A percentile compares a stretch with the other conserved stretches of the same genome.
These are phyloP conservation scores for Trichogramma dendrolimi DNA, from an alignment of 2,888 invertebrate species.

Conservation along the genomic window DNA sequence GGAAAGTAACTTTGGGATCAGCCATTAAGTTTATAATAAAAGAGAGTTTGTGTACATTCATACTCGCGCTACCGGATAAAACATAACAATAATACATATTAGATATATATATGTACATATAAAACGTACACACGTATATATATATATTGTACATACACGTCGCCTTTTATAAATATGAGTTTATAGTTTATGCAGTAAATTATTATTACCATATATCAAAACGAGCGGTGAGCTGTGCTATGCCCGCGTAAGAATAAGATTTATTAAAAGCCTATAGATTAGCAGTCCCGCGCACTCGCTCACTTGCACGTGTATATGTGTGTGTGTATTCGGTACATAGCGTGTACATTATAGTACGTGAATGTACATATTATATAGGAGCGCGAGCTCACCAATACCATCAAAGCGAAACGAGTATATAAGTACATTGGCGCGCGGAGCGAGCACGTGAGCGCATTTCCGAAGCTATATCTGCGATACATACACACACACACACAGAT, in stretches of 20 bases:
- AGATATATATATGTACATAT: slow-evolving; percentile 10
- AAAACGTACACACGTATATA: slow-evolving; percentile 8
- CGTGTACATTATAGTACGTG: too few species aligned
- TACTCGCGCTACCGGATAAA: slow-evolving; percentile 25
- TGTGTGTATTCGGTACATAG: slow-evolving; percentile 3
- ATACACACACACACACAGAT: too few species aligned
- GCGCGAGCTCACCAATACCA: too few species aligned
- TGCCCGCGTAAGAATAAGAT: slow-evolving; percentile 41
- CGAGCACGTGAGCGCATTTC: too few species aligned
- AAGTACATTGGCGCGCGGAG: too few species aligned
- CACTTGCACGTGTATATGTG: neutral
- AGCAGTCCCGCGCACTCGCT: slow-evolving; percentile 27
- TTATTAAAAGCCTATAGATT: slow-evolving; percentile 48
- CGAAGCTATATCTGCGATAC: too few species aligned
- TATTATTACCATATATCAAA: slow-evolving; percentile 51
- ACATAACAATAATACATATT: slow-evolving; percentile 24
- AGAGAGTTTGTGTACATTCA: too few species aligned
- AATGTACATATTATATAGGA: too few species aligned
- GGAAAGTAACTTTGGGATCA: too few species aligned
- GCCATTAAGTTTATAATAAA: too few species aligned
- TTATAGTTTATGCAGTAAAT: slow-evolving; percentile 50
- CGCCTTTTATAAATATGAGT: slow-evolving; percentile 27
- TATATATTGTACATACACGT: too few species aligned
- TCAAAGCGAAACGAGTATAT: too few species aligned
- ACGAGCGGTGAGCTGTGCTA: slow-evolving; percentile 16